Conservation (phyloP, 2,888 invertebrate genomes). For the Dasysyrphus albostriatus region DNA sequence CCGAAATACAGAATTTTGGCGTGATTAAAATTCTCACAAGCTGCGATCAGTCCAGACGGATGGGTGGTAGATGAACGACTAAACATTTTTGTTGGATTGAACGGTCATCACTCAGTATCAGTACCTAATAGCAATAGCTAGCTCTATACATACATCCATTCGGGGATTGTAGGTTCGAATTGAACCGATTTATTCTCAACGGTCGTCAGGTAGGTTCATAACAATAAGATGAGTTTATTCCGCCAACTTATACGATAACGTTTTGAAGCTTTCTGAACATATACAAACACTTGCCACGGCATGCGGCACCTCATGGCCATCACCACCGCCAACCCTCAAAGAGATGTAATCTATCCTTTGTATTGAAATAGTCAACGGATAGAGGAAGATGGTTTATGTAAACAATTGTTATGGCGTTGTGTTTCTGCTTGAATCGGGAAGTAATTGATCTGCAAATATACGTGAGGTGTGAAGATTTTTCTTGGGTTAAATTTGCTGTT, state of each 20-base stretch:
- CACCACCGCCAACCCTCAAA: background rate
- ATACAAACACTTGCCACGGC: background rate
- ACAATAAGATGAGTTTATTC: conserved; percentile 33
- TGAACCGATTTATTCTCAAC: conserved; percentile 41
- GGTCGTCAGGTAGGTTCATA: background rate
- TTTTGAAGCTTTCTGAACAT: conserved; percentile 25
- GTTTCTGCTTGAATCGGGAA: conserved; percentile 51
- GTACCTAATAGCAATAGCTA: conserved; percentile 31
- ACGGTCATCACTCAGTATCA: conserved; percentile 52
- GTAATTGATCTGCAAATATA: conserved; percentile 45
- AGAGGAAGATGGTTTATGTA: conserved; percentile 61
- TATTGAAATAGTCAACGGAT: conserved; percentile 32
- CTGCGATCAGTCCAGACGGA: conserved; percentile 46
- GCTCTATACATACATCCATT: background rate
- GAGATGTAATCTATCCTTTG: conserved; percentile 43
- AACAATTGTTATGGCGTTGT: conserved; percentile 58
- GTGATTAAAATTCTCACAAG: background rate
- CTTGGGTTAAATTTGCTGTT: background rate
- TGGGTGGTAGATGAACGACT: conserved; percentile 59
- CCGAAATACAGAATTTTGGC: background rate
- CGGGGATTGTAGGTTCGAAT: conserved; percentile 23
- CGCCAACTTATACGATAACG: conserved; percentile 26
- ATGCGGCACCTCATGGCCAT: background rate
- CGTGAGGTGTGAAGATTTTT: conserved; percentile 41
- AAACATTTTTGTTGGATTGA: conserved; percentile 44